Evolutionary conservation across 2,888 invertebrate genomes (phyloP), one percentile per base, ranked within the genome.

Genomic region (Strigamia maritima): DNA sequence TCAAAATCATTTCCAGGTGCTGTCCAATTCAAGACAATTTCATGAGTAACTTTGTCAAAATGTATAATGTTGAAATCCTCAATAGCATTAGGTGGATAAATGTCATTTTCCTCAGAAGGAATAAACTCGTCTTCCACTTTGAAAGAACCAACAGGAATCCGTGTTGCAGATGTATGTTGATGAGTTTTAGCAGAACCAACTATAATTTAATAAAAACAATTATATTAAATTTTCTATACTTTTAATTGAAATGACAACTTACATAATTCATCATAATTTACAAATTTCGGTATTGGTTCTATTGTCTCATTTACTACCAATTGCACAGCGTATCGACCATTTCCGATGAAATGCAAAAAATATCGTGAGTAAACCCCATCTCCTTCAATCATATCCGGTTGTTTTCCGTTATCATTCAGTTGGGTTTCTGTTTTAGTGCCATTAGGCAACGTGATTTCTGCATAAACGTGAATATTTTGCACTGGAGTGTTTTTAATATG

Each of bases 51-150:
- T 6, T 49, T 49, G n/a, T n/a, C 14, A 10, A 6, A 49, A 3
- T 49, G 16, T 2, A 49, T 10, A n/a, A 49, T n/a, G 14, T 49
- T 49, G 2, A 49, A 49, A 49, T 49, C 49, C n/a, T 49, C 49
- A 49, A 49, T 49, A 49, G 49, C 49, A 49, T 49, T 49, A n/a
- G 49, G 49, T 49, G 49, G 49, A n/a, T 49, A 49, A 49, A 49
- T n/a, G n/a, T 49, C 49, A n/a, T 49, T 49, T n/a, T n/a, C 8
- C 2, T 6, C 49, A 6, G 49, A 49, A 49, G 2, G 31, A 31
- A 31, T 49, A 49, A 49, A 49, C 3, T 49, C 8, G 10, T 49
- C 49, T 49, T 2, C 8, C 49, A 49, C 49, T 49, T 49, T 49
- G 10, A 49, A 49, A 14, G 49, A 49, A 6, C 49, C 49, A 49